A percentile compares a stretch with the other conserved stretches of the same genome.
Conservation (phyloP, 2,113 vertebrate species). For the Scartelaos histophorus region DNA sequence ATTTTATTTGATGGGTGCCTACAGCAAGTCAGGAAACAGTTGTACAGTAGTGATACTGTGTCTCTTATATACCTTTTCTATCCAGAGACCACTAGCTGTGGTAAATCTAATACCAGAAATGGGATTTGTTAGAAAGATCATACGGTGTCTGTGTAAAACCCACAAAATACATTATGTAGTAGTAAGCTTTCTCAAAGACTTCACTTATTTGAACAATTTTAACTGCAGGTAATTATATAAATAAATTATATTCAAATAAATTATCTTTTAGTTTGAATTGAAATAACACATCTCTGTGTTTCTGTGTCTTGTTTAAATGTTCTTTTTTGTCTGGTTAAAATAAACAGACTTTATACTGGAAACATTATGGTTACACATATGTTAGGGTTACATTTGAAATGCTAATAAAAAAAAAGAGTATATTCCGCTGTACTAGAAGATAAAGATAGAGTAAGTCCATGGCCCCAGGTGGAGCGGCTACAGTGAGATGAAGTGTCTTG, state of each 20-base stretch:
- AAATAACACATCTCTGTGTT: too few relatives aligned
- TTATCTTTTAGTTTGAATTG: too few relatives aligned
- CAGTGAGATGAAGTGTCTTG: not conserved
- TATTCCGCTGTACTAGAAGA: not conserved
- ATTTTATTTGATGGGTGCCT: constrained; percentile 16
- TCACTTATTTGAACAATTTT: not conserved
- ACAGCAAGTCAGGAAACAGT: constrained; percentile 17
- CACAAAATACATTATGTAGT: too few relatives aligned
- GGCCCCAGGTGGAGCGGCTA: not conserved
- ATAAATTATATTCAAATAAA: too few relatives aligned
- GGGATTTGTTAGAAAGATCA: constrained; percentile 3
- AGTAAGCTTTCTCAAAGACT: not conserved
- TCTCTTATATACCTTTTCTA: not conserved
- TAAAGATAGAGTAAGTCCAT: not conserved
- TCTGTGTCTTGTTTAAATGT: too few relatives aligned
- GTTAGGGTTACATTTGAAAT: not conserved
- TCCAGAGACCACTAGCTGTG: not conserved
- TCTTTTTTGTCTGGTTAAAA: too few relatives aligned
- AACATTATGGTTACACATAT: not conserved
- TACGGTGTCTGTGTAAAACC: not conserved
- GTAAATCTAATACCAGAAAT: not conserved
- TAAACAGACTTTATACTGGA: too few relatives aligned
- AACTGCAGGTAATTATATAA: too few relatives aligned
- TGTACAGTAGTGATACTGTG: constrained; percentile 6
- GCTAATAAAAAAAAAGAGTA: not conserved